phyloP scores from a whole-genome alignment of 2,797 vertebrate species.

The Helarctos malayanus region DNA sequence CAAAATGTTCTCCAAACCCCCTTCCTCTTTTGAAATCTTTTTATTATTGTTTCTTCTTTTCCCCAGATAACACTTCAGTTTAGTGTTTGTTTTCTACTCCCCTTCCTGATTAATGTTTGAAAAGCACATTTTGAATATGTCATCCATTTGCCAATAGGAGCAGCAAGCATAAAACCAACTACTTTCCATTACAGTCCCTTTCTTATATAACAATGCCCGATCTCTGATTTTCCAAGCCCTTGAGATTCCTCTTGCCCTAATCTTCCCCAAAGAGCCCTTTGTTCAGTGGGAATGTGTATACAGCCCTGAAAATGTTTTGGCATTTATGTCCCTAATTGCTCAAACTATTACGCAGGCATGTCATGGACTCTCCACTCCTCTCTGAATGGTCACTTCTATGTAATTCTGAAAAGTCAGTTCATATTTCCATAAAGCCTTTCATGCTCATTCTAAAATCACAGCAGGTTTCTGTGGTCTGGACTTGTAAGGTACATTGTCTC shows the following conservation, averaged over 20 bases:
- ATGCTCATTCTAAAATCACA: not conserved
- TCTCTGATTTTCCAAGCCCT: not conserved
- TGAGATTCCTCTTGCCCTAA: not conserved
- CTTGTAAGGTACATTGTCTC: not conserved
- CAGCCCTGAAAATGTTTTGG: not conserved
- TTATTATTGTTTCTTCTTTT: not conserved
- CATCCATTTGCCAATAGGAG: not conserved
- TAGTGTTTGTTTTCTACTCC: not conserved
- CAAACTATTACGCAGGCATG: not conserved
- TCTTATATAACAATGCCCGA: not conserved
- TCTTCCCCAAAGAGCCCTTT: not conserved
- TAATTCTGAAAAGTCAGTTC: not conserved
- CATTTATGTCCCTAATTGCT: not conserved
- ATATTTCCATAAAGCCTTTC: not conserved
- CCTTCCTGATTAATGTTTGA: not conserved
- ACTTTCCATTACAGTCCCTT: not conserved
- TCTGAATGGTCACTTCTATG: not conserved
- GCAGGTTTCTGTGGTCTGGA: not conserved
- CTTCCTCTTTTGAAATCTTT: not conserved
- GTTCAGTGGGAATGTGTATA: not conserved
- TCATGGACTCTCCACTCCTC: not conserved
- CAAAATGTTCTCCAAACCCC: not conserved
- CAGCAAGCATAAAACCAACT: not conserved
- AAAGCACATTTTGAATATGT: not conserved
- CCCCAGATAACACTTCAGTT: not conserved